A percentile compares a stretch with the other conserved stretches of the same genome.
phyloP scores from a whole-genome alignment of 2,113 vertebrate species.

The Garra rufa region DNA sequence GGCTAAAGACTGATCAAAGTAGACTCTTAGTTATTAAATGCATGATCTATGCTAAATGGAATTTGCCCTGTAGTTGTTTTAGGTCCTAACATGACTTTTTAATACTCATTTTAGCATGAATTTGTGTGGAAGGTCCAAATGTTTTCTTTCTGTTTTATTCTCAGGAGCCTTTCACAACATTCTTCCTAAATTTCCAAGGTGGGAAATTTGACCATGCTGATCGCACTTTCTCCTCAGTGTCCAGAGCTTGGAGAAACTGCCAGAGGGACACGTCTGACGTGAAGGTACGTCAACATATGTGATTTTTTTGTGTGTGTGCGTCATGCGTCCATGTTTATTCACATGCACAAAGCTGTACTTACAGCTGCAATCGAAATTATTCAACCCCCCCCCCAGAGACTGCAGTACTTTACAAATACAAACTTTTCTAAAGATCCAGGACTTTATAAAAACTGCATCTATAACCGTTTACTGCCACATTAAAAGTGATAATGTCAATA shows the following conservation, averaged over 20 bases:
- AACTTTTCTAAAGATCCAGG: too few species aligned
- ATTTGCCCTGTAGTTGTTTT: constrained; percentile 1
- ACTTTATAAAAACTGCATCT: too few species aligned
- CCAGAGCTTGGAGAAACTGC: constrained; percentile 95
- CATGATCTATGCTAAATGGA: constrained; percentile 13
- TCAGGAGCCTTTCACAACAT: constrained; percentile 96
- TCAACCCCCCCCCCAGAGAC: too few species aligned
- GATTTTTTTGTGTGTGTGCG: neutral
- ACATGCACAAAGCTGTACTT: neutral
- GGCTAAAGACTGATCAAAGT: neutral
- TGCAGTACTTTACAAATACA: too few species aligned
- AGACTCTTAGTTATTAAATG: neutral
- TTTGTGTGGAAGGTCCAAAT: neutral
- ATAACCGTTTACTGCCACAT: too few species aligned
- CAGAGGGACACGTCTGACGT: constrained; percentile 98
- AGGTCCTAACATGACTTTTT: constrained; percentile 1
- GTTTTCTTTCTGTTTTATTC: constrained; percentile 44
- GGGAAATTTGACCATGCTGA: constrained; percentile 99
- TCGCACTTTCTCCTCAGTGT: constrained; percentile 94
- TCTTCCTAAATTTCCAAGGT: constrained; percentile 97
- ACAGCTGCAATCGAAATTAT: too few species aligned
- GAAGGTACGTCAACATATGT: constrained; percentile 79
- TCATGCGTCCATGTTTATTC: neutral
- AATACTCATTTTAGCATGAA: constrained; percentile 14
- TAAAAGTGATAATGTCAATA: too few species aligned